Conservation (phyloP, 2,888 invertebrate genomes). For the Griposia aprilina region DNA sequence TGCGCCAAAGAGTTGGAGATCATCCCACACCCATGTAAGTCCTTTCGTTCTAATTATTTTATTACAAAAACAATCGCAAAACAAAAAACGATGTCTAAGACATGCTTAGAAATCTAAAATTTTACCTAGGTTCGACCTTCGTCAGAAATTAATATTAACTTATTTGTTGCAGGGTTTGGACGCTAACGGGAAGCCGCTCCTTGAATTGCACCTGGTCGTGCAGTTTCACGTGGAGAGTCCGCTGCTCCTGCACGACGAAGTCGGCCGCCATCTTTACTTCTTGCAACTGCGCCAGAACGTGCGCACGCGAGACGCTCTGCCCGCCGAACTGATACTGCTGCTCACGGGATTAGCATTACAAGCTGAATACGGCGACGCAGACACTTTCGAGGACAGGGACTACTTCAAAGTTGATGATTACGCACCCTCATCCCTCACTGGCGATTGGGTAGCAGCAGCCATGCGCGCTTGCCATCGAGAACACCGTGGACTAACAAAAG, state of each 20-base stretch:
- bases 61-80: background rate
- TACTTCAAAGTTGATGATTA: slow-evolving; percentile 96
- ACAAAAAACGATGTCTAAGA: background rate
- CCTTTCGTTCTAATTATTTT: background rate
- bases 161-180: slow-evolving; percentile 93
- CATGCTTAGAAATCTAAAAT: background rate
- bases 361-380: slow-evolving; percentile 96
- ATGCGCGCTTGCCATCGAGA: slow-evolving; percentile 95
- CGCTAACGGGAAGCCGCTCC: slow-evolving; percentile 96
- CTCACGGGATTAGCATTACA: slow-evolving; percentile 97
- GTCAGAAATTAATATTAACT: slow-evolving; percentile 33
- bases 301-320: slow-evolving; percentile 91
- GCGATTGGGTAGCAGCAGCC: slow-evolving; percentile 91
- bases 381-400: slow-evolving; percentile 82
- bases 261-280: slow-evolving; percentile 98
- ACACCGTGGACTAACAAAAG: slow-evolving; percentile 94
- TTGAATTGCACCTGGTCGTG: slow-evolving; percentile 97
- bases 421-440: slow-evolving; percentile 93
- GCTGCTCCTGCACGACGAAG: slow-evolving; percentile 96
- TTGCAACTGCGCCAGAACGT: slow-evolving; percentile 98
- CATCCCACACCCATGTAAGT: slow-evolving; percentile 97
- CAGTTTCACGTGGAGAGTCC: slow-evolving; percentile 98
- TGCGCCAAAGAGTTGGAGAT: slow-evolving; percentile 98
- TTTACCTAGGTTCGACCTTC: background rate
- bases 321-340: slow-evolving; percentile 93